Conservation (phyloP, 2,113 vertebrate genomes). For the Bubo bubo region DNA sequence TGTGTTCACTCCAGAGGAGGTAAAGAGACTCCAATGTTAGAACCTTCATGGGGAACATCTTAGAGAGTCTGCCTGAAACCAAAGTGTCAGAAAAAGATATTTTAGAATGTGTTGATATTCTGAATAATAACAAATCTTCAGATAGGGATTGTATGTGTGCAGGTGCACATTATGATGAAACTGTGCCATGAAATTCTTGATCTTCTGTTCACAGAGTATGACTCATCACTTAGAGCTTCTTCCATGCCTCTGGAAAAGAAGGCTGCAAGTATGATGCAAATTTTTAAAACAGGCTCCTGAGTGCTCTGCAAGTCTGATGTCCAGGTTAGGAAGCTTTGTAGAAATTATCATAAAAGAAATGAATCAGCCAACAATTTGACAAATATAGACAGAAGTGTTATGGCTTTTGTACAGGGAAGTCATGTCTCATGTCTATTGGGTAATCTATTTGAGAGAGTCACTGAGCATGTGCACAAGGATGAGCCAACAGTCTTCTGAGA, state of each 20-base stretch:
- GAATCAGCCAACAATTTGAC: not conserved
- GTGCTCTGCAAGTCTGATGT: not conserved
- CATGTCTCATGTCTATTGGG: not conserved
- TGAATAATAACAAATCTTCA: not conserved
- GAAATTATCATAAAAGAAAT: not conserved
- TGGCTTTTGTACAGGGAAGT: not conserved
- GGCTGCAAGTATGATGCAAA: not conserved
- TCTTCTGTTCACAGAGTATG: not conserved
- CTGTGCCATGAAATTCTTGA: not conserved
- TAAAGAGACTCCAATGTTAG: not conserved
- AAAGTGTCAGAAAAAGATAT: not conserved
- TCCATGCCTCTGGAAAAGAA: not conserved
- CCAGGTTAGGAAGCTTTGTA: not conserved
- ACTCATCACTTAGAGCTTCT: not conserved
- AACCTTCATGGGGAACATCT: not conserved
- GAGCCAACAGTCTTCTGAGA: not conserved
- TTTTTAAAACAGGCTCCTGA: not conserved
- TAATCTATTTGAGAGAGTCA: not conserved
- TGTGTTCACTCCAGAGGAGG: not conserved
- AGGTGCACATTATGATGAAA: not conserved
- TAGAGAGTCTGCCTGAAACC: not conserved
- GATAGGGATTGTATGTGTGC: fast-evolving
- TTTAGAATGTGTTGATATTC: not conserved
- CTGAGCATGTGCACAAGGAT: not conserved
- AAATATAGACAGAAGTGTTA: not conserved